Evolutionary conservation across 1,140 invertebrate genomes (phyloP).

Genomic region (Oreohelix idahoensis): DNA sequence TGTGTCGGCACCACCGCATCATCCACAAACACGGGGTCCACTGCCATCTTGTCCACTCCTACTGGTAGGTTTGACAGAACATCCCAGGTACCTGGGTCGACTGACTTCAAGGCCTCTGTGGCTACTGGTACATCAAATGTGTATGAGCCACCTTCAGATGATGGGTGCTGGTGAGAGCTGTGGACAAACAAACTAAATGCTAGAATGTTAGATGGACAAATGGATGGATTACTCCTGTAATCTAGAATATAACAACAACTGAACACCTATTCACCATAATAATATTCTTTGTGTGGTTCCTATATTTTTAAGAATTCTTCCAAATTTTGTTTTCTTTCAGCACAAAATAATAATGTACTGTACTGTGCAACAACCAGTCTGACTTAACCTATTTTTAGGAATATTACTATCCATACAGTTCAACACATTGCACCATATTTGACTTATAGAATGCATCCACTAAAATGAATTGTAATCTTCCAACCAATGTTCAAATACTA

Average conservation of each 20-base stretch:
- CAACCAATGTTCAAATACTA: too few species aligned
- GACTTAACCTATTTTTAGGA: too few species aligned
- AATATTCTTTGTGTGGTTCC: neutral
- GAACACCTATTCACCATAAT: neutral
- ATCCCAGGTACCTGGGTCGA: slow-evolving; percentile 8
- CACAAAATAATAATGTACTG: too few species aligned
- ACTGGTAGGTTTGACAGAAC: neutral
- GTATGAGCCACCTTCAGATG: neutral
- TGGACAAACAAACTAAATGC: neutral
- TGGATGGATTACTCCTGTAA: neutral
- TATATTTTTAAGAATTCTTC: too few species aligned
- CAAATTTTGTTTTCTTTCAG: too few species aligned
- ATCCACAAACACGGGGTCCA: neutral
- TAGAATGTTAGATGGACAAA: neutral
- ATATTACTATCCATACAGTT: too few species aligned
- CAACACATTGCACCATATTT: too few species aligned
- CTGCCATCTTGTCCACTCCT: neutral
- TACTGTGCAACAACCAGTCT: too few species aligned
- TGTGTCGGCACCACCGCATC: neutral
- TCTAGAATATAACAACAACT: neutral
- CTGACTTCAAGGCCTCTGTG: neutral
- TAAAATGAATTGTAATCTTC: too few species aligned
- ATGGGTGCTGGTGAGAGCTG: slow-evolving; percentile 1
- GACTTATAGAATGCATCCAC: too few species aligned
- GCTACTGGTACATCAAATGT: neutral